Evolutionary conservation across 2,113 vertebrate genomes (phyloP), one percentile per base, ranked within the genome.

Genomic region (Chauna torquata): DNA sequence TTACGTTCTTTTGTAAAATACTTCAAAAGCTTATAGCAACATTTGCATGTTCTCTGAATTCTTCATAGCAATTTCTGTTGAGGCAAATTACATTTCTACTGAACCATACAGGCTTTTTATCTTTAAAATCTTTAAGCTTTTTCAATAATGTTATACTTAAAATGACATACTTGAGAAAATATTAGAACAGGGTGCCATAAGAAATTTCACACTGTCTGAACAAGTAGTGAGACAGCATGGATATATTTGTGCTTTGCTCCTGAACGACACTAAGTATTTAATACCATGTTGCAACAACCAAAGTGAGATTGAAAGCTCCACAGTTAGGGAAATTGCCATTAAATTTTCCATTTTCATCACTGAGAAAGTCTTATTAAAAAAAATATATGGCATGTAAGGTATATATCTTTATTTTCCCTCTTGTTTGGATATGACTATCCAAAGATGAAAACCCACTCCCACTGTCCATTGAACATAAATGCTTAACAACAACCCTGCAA

Each of bases 61-160:
- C 65, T 74, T 93, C 80, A 84, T 2, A 91, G 72, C 42, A 64
- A 86, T 85, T 94, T 92, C 78, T 87, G 22, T 70, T 85, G 52
- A 88, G 30, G 66, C 62, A 94, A 88, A 95, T 91, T 85, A 75
- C 34, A 72, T 89, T 95, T 65, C 74, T 82, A 57, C 70, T 69
- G 78, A 95, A 77, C 34, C 1, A 0, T 45, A 79, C 20, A 54
- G 28, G 38, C 38, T 86, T 88, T 62, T 88, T 62, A 42, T 90
- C 45, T 88, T 90, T 66, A 80, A n/a, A 20, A 86, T 70, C 34
- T 91, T 83, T 44, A 91, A 25, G 70, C 23, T 79, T 96, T 87
- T 85, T 69, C 45, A 91, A 76, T 84, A 82, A 64, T 27, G 19
- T 58, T 68, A 47, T 52, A 57, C n/a, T 72, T 72, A 57, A 52